phyloP scores from a whole-genome alignment of 2,797 vertebrate genomes.

The Petrocephalus schoutedeni region DNA sequence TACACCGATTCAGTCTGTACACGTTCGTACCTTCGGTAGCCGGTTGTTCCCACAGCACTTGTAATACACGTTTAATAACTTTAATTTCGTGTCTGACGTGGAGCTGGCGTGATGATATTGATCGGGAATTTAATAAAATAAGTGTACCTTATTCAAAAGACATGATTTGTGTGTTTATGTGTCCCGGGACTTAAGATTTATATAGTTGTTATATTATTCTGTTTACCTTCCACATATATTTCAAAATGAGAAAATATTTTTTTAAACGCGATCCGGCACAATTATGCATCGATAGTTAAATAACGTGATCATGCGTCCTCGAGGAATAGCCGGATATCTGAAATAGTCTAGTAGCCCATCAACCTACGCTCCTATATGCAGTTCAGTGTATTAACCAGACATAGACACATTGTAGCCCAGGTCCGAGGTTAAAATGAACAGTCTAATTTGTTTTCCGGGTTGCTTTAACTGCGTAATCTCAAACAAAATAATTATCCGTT shows the following conservation, averaged over 20 bases:
- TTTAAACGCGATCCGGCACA: not conserved
- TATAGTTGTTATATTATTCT: not conserved
- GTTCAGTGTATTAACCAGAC: not conserved
- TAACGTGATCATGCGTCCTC: not conserved
- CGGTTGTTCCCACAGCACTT: not conserved
- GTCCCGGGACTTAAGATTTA: not conserved
- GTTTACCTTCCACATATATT: not conserved
- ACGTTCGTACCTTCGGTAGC: not conserved
- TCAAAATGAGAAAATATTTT: not conserved
- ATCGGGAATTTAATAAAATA: not conserved
- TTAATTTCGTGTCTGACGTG: not conserved
- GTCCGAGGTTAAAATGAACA: not conserved
- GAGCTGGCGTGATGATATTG: not conserved
- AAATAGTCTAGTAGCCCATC: not conserved
- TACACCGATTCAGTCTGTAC: not conserved
- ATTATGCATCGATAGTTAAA: not conserved
- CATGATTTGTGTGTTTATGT: not conserved
- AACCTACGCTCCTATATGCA: not conserved
- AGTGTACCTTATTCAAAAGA: not conserved
- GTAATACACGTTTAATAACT: not conserved
- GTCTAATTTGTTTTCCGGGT: not conserved
- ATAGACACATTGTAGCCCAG: not conserved
- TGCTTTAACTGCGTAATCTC: not conserved
- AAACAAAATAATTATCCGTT: not conserved
- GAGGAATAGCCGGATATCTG: not conserved